A percentile compares a stretch with the other conserved stretches of the same genome.
phyloP scores from a whole-genome alignment of 1,140 invertebrate species.

The Periplaneta americana region DNA sequence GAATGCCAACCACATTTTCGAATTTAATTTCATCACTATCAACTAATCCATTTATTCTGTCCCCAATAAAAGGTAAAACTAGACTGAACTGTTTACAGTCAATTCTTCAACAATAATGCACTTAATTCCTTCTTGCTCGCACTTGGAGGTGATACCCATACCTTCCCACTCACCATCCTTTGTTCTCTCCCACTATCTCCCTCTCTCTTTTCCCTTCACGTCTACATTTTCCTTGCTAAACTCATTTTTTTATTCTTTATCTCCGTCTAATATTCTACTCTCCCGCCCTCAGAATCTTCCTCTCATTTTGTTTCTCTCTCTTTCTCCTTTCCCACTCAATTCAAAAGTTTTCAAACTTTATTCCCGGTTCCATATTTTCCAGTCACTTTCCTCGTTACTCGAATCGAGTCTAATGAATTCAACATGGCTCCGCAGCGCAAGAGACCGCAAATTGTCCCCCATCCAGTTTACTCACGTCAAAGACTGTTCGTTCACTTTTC shows the following conservation, averaged over 20 bases:
- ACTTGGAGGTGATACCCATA: not conserved
- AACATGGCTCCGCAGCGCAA: not conserved
- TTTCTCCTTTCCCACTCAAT: not conserved
- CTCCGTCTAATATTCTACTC: not conserved
- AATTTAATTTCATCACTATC: too few relatives aligned
- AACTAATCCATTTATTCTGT: too few relatives aligned
- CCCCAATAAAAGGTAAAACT: too few relatives aligned
- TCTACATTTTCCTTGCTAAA: not conserved
- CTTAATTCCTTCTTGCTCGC: not conserved
- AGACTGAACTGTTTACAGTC: too few relatives aligned
- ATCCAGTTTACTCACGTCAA: not conserved
- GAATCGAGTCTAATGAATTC: not conserved
- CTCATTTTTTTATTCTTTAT: not conserved
- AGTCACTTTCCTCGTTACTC: not conserved
- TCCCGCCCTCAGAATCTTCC: not conserved
- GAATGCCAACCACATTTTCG: too few relatives aligned
- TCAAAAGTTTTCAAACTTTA: not conserved
- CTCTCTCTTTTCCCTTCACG: not conserved
- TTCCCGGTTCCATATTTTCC: not conserved
- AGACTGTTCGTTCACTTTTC: not conserved
- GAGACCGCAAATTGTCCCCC: not conserved
- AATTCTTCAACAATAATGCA: too few relatives aligned
- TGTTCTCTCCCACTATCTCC: not conserved
- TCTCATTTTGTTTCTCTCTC: not conserved
- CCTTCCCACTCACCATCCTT: not conserved